Percentiles rank a stretch among this genome's conserved stretches.
Conservation (phyloP, 1,140 invertebrate genomes). For the Macrobrachium rosenbergii region DNA sequence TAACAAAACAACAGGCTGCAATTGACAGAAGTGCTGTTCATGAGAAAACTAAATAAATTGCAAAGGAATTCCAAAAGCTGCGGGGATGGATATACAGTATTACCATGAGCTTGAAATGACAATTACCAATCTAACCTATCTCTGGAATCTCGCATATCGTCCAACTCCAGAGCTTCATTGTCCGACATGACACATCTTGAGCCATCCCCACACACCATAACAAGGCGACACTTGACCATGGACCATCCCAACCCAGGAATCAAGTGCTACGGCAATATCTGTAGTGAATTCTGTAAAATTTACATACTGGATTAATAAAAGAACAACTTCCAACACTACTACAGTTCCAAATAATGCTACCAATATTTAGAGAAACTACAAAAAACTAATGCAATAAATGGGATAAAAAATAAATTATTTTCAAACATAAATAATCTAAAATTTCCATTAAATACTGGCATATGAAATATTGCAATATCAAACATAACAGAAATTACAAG, state of each 20-base stretch:
- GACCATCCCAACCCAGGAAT: conserved; percentile 85
- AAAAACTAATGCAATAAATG: too few relatives aligned
- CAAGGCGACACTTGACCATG: conserved; percentile 70
- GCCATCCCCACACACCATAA: conserved; percentile 71
- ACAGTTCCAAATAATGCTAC: too few relatives aligned
- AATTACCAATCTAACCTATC: conserved; percentile 71
- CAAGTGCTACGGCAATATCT: conserved; percentile 87
- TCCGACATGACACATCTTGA: conserved; percentile 77
- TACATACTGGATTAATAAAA: too few relatives aligned
- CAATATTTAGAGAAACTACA: too few relatives aligned
- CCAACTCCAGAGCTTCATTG: conserved; percentile 77
- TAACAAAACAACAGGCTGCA: too few relatives aligned
- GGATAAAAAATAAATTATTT: too few relatives aligned
- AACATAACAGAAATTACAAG: too few relatives aligned
- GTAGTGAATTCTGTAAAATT: conserved; percentile 78
- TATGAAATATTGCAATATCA: too few relatives aligned
- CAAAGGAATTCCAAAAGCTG: neutral
- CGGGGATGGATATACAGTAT: neutral
- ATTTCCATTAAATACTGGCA: too few relatives aligned
- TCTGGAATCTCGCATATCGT: conserved; percentile 75
- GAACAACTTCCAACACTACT: too few relatives aligned
- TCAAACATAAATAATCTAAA: too few relatives aligned
- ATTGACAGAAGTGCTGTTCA: too few relatives aligned
- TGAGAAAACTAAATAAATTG: neutral
- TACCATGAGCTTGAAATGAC: conserved; percentile 55